Base-by-base conservation (phyloP, 2,113 vertebrate genomes). In the Tor tambroides region DNA sequence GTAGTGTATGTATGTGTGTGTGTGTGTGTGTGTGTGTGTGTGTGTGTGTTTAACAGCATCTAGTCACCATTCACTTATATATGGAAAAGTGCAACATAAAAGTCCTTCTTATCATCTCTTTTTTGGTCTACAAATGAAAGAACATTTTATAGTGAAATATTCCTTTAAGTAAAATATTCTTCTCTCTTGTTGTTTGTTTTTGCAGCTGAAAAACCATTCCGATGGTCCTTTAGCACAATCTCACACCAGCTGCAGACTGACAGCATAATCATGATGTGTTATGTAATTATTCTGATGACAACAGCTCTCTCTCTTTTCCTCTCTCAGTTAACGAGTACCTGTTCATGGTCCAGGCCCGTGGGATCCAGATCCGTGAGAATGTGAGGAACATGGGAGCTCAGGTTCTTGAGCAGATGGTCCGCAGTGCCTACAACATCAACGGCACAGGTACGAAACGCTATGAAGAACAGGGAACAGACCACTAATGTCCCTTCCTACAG, bases 271-370 rank as follows among this genome's bases (percentile, higher is more conserved):
- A 43, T 71, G 1, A 54, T 32, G 67, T 41, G 82, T 56, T 26
- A 19, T 56, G 17, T 5, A 63, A 11, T 38, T 81, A 32, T 78
- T 61, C 32, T n/a, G 23, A 2, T 65, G 17, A 28, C 59, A 51
- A 32, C 65, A 15, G 1, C 59, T 69, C 54, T 38, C n/a, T n/a
- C 38, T 71, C n/a, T 80, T 1, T 82, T n/a, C 38, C 69, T 74
- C 9, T 17, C 0, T 38, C 94, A 99, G 98, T 98, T 93, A 99
- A 99, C 92, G 98, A 98, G 94, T 99, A 99, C 95, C 94, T 99
- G 94, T 99, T 99, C 95, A 98, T 97, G 98, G 97, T 98, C 94
- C 98, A 99, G 94, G 98, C 98, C 83, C 96, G 96, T 83, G 96
- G 98, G 91, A 98, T 99, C 91, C 95, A 97, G 92, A 96, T 99